Conservation (phyloP, 2,797 vertebrate genomes). For the Anomalospiza imberbis region DNA sequence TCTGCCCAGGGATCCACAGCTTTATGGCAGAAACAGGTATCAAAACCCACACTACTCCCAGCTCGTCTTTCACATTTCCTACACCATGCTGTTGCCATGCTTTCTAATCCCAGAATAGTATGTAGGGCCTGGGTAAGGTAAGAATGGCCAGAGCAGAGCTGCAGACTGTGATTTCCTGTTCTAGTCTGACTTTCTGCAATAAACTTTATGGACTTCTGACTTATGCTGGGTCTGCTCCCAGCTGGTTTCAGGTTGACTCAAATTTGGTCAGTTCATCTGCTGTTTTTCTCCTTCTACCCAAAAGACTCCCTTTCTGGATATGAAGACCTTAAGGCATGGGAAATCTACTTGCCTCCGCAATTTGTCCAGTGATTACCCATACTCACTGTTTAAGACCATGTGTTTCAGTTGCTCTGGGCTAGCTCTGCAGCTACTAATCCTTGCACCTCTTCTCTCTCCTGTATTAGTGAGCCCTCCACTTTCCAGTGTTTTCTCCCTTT, state of each 20-base stretch:
- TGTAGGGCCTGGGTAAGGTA: neutral
- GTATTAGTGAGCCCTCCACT: neutral
- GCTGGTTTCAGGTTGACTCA: neutral
- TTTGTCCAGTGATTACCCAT: neutral
- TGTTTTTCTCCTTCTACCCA: neutral
- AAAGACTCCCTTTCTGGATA: neutral
- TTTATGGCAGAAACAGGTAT: neutral
- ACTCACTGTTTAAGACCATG: neutral
- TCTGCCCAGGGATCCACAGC: neutral
- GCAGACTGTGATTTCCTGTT: neutral
- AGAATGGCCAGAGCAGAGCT: neutral
- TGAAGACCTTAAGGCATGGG: neutral
- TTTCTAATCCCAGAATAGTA: neutral
- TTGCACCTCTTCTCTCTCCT: neutral
- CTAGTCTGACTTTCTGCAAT: neutral
- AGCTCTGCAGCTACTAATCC: neutral
- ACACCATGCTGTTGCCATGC: fast-evolving
- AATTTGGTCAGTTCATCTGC: neutral
- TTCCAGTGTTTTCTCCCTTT: neutral
- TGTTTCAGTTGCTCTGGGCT: neutral
- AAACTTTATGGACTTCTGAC: neutral
- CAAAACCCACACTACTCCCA: neutral
- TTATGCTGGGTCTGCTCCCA: neutral
- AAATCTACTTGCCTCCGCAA: neutral
- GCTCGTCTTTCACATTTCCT: neutral